These are phyloP conservation scores for Corynorhinus townsendii DNA, from an alignment of 2,113 vertebrate species.

Conservation along the genomic window DNA sequence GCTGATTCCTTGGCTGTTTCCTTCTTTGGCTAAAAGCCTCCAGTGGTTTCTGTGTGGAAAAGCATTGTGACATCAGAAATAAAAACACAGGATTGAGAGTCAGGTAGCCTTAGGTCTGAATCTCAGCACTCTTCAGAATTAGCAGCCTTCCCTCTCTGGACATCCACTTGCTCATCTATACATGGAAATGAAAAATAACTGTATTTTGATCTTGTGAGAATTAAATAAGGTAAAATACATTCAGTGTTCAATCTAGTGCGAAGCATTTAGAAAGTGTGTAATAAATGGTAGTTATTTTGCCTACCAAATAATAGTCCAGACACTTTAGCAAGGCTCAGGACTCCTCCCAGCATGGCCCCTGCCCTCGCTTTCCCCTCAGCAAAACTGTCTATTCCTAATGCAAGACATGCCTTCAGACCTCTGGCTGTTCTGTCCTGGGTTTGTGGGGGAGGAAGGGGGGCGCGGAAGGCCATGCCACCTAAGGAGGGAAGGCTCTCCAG, in stretches of 20 bases:
- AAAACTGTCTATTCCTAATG: not conserved
- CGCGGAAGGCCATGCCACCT: not conserved
- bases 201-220: not conserved
- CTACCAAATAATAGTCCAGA: not conserved
- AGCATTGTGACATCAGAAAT: not conserved
- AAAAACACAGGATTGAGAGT: not conserved
- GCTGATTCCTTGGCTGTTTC: not conserved
- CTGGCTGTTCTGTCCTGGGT: not conserved
- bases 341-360: not conserved
- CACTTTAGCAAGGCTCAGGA: not conserved
- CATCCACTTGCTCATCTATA: not conserved
- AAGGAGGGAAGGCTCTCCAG: not conserved
- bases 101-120: not conserved
- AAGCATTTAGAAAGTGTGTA: not conserved
- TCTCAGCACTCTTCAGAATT: not conserved
- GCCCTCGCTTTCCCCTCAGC: not conserved
- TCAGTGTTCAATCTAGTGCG: not conserved
- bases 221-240: conserved; percentile 10
- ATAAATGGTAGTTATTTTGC: not conserved
- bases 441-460: not conserved
- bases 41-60: not conserved
- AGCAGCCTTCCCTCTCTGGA: not conserved
- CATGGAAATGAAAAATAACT: conserved; percentile 7
- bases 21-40: not conserved
- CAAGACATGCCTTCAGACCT: not conserved